phyloP scores from a whole-genome alignment of 2,888 invertebrate genomes.

The Diaperis boleti region DNA sequence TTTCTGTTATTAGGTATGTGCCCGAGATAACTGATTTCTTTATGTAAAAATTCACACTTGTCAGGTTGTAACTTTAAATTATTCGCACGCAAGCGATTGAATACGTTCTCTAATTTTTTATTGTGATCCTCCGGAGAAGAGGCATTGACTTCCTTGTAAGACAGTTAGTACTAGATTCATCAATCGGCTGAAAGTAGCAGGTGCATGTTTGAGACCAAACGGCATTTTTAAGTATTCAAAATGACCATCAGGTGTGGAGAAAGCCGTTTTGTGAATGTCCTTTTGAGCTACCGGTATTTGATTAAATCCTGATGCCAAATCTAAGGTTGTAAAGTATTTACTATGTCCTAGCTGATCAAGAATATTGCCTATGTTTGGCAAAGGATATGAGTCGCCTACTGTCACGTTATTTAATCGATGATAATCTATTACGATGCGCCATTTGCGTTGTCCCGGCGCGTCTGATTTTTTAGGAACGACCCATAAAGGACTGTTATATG shows the following conservation, averaged over 20 bases:
- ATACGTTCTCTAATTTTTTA: too few relatives aligned
- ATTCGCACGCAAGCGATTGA: constrained; percentile 21
- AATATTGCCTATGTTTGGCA: too few relatives aligned
- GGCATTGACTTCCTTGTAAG: constrained; percentile 49
- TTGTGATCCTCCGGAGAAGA: too few relatives aligned
- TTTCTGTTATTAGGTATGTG: constrained; percentile 55
- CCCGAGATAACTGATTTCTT: constrained; percentile 55
- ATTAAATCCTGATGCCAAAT: too few relatives aligned
- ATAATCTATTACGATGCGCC: constrained; percentile 60
- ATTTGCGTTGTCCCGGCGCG: constrained; percentile 50
- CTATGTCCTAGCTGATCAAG: too few relatives aligned
- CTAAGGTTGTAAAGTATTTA: too few relatives aligned
- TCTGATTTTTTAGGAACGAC: constrained; percentile 56
- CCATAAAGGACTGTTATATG: constrained; percentile 52
- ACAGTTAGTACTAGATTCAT: constrained; percentile 54
- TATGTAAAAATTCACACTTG: constrained; percentile 44
- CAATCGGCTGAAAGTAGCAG: constrained; percentile 53
- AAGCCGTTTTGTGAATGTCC: constrained; percentile 49
- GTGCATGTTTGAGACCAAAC: constrained; percentile 52
- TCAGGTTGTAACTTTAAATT: constrained; percentile 43
- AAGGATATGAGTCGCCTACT: too few relatives aligned
- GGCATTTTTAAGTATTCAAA: constrained; percentile 52
- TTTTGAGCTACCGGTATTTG: constrained; percentile 44
- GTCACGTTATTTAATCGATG: constrained; percentile 56
- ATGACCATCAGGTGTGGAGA: constrained; percentile 48